A percentile compares a stretch with the other conserved stretches of the same genome.
These are phyloP conservation scores for Castor canadensis DNA, from an alignment of 2,113 vertebrate genomes.

Conservation along the genomic window DNA sequence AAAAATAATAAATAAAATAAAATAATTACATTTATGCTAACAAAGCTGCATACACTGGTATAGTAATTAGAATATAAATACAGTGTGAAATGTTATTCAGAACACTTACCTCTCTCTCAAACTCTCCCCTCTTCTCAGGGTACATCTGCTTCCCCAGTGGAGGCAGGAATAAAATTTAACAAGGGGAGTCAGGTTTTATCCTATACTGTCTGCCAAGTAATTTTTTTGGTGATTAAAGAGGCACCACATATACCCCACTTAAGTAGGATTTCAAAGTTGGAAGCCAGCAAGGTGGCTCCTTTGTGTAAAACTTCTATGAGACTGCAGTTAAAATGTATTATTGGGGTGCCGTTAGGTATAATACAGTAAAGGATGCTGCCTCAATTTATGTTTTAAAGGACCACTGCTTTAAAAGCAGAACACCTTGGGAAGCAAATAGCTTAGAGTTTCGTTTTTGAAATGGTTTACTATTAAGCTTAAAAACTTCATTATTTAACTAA, in stretches of 20 bases:
- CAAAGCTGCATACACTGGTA: slow-evolving; percentile 3
- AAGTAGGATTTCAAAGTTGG: slow-evolving; percentile 35
- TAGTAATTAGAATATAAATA: slow-evolving; percentile 44
- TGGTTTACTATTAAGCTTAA: not conserved
- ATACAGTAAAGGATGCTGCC: slow-evolving; percentile 13
- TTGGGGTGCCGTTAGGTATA: slow-evolving; percentile 30
- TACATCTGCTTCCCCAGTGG: not conserved
- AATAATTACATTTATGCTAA: not conserved
- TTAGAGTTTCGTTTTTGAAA: slow-evolving; percentile 66
- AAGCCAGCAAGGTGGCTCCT: slow-evolving; percentile 11
- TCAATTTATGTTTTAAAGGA: slow-evolving; percentile 49
- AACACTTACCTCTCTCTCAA: not conserved
- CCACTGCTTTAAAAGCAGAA: slow-evolving; percentile 63
- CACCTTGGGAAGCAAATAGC: slow-evolving; percentile 23
- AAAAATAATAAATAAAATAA: not conserved
- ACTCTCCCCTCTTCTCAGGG: not conserved
- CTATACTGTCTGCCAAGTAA: not conserved
- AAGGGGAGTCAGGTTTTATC: not conserved
- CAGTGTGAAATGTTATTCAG: not conserved
- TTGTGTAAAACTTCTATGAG: slow-evolving; percentile 29
- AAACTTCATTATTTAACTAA: slow-evolving; percentile 22
- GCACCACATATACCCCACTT: not conserved
- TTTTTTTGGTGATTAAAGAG: slow-evolving; percentile 20
- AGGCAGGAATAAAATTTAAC: not conserved
- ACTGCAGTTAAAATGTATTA: slow-evolving; percentile 49